phyloP scores from a whole-genome alignment of 2,113 vertebrate genomes.

The Cynocephalus volans region DNA sequence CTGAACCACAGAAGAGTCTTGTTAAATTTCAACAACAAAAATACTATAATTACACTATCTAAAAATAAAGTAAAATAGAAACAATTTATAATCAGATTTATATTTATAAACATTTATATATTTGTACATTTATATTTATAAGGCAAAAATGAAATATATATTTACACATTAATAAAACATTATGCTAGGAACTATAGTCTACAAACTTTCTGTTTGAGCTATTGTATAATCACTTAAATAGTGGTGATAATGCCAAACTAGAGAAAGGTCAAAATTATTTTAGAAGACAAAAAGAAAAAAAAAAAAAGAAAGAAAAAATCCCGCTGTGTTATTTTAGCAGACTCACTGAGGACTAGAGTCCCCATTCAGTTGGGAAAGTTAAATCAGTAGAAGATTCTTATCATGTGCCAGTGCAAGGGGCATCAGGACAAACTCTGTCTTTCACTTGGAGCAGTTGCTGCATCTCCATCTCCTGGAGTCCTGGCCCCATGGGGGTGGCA shows the following conservation, averaged over 20 bases:
- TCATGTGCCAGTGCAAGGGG: not conserved
- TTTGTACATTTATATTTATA: not conserved
- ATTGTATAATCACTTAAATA: not conserved
- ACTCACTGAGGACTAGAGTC: not conserved
- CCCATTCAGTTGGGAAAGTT: not conserved
- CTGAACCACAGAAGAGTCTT: not conserved
- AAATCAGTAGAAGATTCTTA: not conserved
- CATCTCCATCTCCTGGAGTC: not conserved
- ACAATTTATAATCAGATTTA: not conserved
- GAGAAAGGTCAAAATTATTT: constrained; percentile 32
- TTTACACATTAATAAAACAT: not conserved
- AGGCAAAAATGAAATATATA: not conserved
- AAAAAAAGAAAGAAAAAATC: too few relatives aligned
- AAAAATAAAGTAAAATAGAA: constrained; percentile 61
- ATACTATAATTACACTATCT: not conserved
- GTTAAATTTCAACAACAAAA: constrained; percentile 19
- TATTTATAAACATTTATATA: not conserved
- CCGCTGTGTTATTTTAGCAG: not conserved
- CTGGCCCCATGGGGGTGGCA: accelerated
- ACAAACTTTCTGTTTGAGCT: not conserved
- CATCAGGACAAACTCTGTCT: not conserved
- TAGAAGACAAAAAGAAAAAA: not conserved
- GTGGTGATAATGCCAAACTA: not conserved
- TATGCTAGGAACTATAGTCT: constrained; percentile 12
- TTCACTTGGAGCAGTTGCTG: not conserved